Evolutionary conservation across 2,888 invertebrate genomes (phyloP).

Genomic region (Aphelenchoides bicaudatus): DNA sequence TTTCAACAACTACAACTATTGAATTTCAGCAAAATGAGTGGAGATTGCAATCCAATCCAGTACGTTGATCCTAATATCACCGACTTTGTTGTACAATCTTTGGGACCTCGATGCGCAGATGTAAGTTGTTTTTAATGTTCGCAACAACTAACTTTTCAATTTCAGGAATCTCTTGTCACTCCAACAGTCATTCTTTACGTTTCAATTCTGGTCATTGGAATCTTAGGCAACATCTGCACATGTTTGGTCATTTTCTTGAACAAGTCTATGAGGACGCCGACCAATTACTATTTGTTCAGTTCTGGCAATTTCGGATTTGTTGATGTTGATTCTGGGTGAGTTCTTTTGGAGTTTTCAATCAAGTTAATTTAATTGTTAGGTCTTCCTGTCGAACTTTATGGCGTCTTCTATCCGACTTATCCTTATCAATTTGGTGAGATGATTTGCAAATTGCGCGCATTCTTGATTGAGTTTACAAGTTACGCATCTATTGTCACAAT

Average conservation of each 20-base stretch:
- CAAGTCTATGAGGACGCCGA: constrained; percentile 55
- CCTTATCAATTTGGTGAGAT: constrained; percentile 51
- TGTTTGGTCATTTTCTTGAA: constrained; percentile 53
- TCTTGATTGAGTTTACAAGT: constrained; percentile 55
- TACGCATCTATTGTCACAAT: constrained; percentile 58
- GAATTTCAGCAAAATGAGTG: no score
- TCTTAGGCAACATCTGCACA: constrained; percentile 55
- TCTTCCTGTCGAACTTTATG: constrained; percentile 56
- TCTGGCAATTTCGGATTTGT: constrained; percentile 55
- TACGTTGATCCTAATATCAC: constrained; percentile 40
- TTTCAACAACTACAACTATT: no score
- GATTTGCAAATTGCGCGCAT: constrained; percentile 54
- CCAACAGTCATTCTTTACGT: constrained; percentile 54
- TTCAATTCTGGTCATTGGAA: constrained; percentile 48
- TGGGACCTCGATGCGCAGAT: constrained; percentile 45
- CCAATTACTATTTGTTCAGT: constrained; percentile 58
- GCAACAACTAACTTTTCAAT: neutral
- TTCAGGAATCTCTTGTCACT: constrained; percentile 42
- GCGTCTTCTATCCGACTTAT: constrained; percentile 48
- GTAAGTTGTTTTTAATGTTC: constrained; percentile 26
- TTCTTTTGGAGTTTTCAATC: neutral
- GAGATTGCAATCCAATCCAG: constrained; percentile 33
- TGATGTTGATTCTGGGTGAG: constrained; percentile 56
- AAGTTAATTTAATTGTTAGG: constrained; percentile 36
- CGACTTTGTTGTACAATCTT: constrained; percentile 35